These are phyloP conservation scores for Caenorhabditis zanzibari DNA, from an alignment of 2,888 invertebrate genomes.

Conservation along the genomic window DNA sequence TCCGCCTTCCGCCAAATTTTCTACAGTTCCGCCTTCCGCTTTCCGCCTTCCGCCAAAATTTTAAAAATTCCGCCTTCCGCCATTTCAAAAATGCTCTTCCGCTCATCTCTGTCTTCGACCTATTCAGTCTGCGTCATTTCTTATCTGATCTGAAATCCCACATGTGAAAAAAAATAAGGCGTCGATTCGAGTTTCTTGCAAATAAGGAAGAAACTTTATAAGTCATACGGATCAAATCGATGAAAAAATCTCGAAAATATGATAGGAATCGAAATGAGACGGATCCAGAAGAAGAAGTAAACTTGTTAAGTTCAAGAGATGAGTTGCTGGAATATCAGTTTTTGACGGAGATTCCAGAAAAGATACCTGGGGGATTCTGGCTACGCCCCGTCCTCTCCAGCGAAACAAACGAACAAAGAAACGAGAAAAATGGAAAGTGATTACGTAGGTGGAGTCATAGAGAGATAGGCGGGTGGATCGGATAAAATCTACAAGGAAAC, in stretches of 20 bases:
- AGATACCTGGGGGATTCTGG: neutral
- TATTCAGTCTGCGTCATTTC: conserved; percentile 4
- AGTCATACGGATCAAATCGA: neutral
- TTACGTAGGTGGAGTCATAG: conserved; percentile 14
- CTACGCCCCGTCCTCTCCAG: neutral
- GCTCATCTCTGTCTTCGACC: too few relatives aligned
- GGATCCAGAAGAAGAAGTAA: conserved; percentile 1
- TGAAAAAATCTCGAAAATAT: neutral
- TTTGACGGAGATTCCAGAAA: conserved; percentile 13
- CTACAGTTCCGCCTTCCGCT: too few relatives aligned
- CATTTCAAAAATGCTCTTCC: too few relatives aligned
- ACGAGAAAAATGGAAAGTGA: conserved; percentile 25
- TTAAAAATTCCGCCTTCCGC: too few relatives aligned
- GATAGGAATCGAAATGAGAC: conserved; percentile 6
- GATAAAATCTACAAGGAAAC: conserved; percentile 10
- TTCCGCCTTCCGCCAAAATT: too few relatives aligned
- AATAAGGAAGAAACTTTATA: conserved; percentile 16
- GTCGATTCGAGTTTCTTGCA: neutral
- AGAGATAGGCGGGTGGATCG: conserved; percentile 12
- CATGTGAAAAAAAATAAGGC: conserved; percentile 3
- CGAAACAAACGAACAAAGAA: conserved; percentile 39
- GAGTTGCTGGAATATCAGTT: neutral
- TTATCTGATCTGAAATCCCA: conserved; percentile 21
- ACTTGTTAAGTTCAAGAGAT: conserved; percentile 32
- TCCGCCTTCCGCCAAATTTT: too few relatives aligned